Evolutionary conservation across 1,140 invertebrate species (phyloP).

Genomic region (Drosophila eugracilis): DNA sequence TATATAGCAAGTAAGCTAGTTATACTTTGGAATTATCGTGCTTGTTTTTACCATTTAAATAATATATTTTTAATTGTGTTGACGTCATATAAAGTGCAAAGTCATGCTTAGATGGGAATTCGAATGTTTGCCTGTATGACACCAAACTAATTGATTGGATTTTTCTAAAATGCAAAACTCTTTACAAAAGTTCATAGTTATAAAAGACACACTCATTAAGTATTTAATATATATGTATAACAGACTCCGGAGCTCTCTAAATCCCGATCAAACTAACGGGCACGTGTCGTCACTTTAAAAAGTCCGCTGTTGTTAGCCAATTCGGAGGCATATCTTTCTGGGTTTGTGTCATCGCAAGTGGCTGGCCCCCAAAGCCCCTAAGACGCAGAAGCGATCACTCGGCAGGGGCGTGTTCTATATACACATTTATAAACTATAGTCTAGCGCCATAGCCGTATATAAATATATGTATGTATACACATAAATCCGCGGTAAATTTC

Average conservation of each 20-base stretch:
- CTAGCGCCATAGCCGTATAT: not conserved
- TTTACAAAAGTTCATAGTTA: no score
- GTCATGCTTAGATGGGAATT: conserved; percentile 25
- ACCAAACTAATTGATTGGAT: not conserved
- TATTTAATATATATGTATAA: no score
- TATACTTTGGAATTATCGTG: not conserved
- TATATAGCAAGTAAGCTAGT: not conserved
- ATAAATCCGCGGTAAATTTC: conserved; percentile 1
- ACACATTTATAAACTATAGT: not conserved
- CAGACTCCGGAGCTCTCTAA: not conserved
- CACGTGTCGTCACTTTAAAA: not conserved
- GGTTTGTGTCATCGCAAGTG: not conserved
- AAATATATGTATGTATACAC: no score
- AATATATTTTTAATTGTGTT: conserved; percentile 21
- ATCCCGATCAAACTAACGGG: not conserved
- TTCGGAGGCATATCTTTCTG: not conserved
- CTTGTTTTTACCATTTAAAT: conserved; percentile 15
- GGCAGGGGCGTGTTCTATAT: conserved; percentile 11
- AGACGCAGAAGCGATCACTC: conserved; percentile 32
- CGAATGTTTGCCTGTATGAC: not conserved
- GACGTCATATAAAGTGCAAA: conserved; percentile 12
- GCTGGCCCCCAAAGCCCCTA: not conserved
- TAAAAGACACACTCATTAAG: no score
- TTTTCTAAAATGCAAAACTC: not conserved
- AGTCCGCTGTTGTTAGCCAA: not conserved